These are phyloP conservation scores for Blomia tropicalis DNA, from an alignment of 2,888 invertebrate species.

Conservation along the genomic window DNA sequence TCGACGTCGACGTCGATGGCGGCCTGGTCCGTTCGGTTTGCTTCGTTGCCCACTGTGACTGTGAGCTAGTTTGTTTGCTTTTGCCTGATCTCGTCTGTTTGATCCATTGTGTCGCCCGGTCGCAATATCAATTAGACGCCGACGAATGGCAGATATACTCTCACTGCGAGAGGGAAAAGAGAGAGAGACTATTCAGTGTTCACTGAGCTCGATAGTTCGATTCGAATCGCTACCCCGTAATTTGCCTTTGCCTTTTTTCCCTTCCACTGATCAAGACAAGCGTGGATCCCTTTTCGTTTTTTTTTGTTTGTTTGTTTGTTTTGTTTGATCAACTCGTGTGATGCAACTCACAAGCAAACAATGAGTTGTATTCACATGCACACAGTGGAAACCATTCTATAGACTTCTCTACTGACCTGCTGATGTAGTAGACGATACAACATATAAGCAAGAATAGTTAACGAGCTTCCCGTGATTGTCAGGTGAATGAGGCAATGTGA, in stretches of 20 bases:
- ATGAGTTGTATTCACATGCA: background rate
- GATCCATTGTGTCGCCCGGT: background rate
- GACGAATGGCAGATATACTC: background rate
- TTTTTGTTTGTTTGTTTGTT: background rate
- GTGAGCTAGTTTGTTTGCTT: background rate
- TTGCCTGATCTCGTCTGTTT: background rate
- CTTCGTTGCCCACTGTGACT: background rate
- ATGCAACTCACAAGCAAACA: background rate
- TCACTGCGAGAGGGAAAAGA: background rate
- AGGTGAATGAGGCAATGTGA: too few relatives aligned
- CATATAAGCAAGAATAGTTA: too few relatives aligned
- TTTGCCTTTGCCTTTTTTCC: too few relatives aligned
- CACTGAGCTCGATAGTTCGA: too few relatives aligned
- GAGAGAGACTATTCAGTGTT: too few relatives aligned
- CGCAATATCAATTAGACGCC: slow-evolving; percentile 1
- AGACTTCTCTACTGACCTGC: too few relatives aligned
- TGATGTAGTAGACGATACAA: too few relatives aligned
- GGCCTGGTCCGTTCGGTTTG: background rate
- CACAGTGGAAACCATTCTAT: background rate
- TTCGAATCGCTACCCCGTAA: background rate
- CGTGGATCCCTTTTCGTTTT: too few relatives aligned
- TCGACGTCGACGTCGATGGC: background rate
- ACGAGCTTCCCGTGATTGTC: too few relatives aligned
- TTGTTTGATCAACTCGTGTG: background rate
- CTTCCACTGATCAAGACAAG: too few relatives aligned